Conservation (phyloP, 1,140 invertebrate genomes). For the Pollicipes pollicipes region DNA sequence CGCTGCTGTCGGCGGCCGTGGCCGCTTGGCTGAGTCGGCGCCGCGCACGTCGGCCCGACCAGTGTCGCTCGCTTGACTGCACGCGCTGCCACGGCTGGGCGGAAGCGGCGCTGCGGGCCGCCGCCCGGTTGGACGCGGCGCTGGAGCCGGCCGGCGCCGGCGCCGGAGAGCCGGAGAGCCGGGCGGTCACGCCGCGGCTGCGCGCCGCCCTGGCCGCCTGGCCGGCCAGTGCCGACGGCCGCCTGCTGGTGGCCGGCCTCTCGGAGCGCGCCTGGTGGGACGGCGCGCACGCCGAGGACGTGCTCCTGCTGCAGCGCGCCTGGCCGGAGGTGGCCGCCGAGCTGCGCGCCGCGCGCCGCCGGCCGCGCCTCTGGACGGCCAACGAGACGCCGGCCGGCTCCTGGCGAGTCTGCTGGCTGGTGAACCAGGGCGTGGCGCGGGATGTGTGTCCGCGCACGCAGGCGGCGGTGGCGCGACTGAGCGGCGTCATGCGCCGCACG, state of each 20-base stretch:
- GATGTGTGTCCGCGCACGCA: not conserved
- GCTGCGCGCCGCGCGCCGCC: too few relatives aligned
- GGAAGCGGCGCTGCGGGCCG: not conserved
- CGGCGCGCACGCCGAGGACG: not conserved
- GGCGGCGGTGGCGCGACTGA: not conserved
- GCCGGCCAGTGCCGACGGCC: too few relatives aligned
- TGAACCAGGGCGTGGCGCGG: not conserved
- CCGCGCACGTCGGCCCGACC: not conserved
- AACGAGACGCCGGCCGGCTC: not conserved
- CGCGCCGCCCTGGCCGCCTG: too few relatives aligned
- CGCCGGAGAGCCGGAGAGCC: not conserved
- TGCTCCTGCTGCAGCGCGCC: not conserved
- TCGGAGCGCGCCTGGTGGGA: not conserved
- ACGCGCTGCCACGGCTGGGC: not conserved
- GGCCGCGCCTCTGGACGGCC: not conserved
- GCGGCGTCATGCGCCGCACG: not conserved
- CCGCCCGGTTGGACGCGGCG: too few relatives aligned
- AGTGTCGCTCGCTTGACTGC: not conserved
- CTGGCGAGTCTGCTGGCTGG: not conserved
- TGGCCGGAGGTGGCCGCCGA: not conserved
- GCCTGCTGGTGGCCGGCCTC: not conserved
- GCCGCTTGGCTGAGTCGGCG: too few relatives aligned
- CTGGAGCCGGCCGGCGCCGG: not conserved
- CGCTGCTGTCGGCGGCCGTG: too few relatives aligned
- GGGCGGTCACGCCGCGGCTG: not conserved